Evolutionary conservation across 1,140 invertebrate genomes (phyloP), one percentile per base, ranked within the genome.

Genomic region (Globodera ellingtonae): DNA sequence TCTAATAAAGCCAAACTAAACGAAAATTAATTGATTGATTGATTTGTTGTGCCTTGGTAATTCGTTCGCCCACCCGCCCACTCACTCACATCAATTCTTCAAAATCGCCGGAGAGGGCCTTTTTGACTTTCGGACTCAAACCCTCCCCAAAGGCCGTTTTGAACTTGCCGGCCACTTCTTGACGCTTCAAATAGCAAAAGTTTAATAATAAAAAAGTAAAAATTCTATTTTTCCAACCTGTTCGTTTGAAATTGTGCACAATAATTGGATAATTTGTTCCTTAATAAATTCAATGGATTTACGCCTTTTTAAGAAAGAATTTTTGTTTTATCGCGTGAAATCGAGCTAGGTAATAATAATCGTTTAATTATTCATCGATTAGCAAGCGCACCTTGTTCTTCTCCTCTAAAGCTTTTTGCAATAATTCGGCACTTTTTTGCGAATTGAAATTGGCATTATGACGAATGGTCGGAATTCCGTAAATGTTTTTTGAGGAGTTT

Each of bases 111-210:
- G 93, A 93, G 6, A 95, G 91, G 90, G 98, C 95, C 78, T 93
- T 94, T 89, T 96, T 95, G 80, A 98, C 91, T 84, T 97, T 94
- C 81, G 93, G 93, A 50, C 95, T 92, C 72, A 98, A 90, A 90
- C 97, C 94, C 90, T 96, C 97, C 89, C 96, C 96, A 90, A 94
- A 98, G 85, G 94, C 92, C 67, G 94, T 95, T 91, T 98, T 98
- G 90, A 94, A 99, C 0, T 93, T 93, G 86, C 10, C 46, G 15
- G 80, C 65, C 85, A 98, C 95, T 90, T 97, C 93, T 79, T 95
- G 91, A 83, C 97, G 92, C 77, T 86, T 72, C 75, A 83, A 65
- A 47, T 7, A 21, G n/a, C 8, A 82, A 70, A 10, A 90, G 96
- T 94, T 90, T 96, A 0, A 2, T 35, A 35, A 35, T 97, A 89